Evolutionary conservation across 2,113 vertebrate genomes (phyloP), one percentile per base, ranked within the genome.

Genomic region (Clarias batrachus): DNA sequence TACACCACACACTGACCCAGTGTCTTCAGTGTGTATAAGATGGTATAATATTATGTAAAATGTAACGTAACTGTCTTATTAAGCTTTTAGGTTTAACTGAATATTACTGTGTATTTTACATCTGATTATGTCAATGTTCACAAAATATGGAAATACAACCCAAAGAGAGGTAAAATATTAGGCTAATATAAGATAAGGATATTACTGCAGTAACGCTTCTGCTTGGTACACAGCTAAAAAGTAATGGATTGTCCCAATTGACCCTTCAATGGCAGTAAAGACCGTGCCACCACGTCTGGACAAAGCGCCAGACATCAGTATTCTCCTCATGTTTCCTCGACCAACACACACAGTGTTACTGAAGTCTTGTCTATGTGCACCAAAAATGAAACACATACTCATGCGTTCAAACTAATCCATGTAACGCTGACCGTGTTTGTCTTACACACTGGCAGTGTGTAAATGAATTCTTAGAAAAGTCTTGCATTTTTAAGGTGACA

Each of bases 261-360:
- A 56, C 74, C 27, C 56, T 60, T 87, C n/a, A 63, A 71, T 82
- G 66, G 37, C 82, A 80, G 60, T 83, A 78, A 65, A 83, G 48
- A 76, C 81, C 62, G 30, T 83, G 60, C 23, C 73, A 60, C 68
- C 11, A 68, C 14, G 81, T 56, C 56, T 86, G 85, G 37, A 66
- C 48, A 63, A n/a, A 66, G 57, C 77, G 79, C 54, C 21, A 59
- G 59, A 57, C 48, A 77, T 82, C 86, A 66, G 41, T 78, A 65
- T 83, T 57, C 71, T 70, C 48, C 60, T 27, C 81, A 65, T 23
- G 16, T 65, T 11, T 52, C 66, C 68, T 33, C 52, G 13, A 27
- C 3, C 85, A 82, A 76, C 37, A 65, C 59, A 59, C 48, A 77
- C 33, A 74, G 56, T 13, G 23, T 23, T 17, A 62, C 23, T 65